Evolutionary conservation across 2,888 invertebrate species (phyloP), one percentile per base, ranked within the genome.

Genomic region (Adelphocoris suturalis): DNA sequence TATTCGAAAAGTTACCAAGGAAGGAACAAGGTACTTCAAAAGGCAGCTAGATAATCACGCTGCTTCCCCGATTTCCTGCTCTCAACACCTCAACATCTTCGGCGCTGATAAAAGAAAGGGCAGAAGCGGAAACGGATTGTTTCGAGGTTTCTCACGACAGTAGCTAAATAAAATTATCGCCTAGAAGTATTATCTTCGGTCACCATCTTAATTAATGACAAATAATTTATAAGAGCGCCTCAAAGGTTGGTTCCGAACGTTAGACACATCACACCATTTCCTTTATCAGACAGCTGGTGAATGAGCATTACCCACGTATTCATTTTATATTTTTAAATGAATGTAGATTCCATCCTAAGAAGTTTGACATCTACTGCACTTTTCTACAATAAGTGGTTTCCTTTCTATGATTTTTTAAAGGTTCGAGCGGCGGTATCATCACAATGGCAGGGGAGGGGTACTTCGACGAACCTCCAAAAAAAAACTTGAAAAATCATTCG

Each of bases 81-180:
- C 68, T 68, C 68, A 68, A 68, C 68, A 68, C 68, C 68, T 68
- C 68, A 23, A 68, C 68, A 68, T 23, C 19, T n/a, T 68, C 68
- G 23, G 68, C 11, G 5, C 11, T 27, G 68, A 68, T 68, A 27
- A 68, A 68, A 61, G 4, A 19, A n/a, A n/a, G n/a, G n/a, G 37
- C 27, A 23, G 9, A 23, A 68, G 68, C 23, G 68, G 68, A 68
- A 68, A 68, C 68, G 23, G 27, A 7, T 23, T 68, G 68, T 68
- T 68, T 68, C 68, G 78, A 78, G 37, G 16, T 78, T 78, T 78
- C 78, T 78, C 78, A 78, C 78, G 78, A 46, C 78, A 78, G 78
- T 46, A 78, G 78, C 78, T 78, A 78, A 78, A 78, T 78, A 78
- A 78, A 78, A 78, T 78, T 78, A 78, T 47, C 78, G 78, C 78